phyloP scores from a whole-genome alignment of 2,888 invertebrate genomes.

The Galeruca laticollis region DNA sequence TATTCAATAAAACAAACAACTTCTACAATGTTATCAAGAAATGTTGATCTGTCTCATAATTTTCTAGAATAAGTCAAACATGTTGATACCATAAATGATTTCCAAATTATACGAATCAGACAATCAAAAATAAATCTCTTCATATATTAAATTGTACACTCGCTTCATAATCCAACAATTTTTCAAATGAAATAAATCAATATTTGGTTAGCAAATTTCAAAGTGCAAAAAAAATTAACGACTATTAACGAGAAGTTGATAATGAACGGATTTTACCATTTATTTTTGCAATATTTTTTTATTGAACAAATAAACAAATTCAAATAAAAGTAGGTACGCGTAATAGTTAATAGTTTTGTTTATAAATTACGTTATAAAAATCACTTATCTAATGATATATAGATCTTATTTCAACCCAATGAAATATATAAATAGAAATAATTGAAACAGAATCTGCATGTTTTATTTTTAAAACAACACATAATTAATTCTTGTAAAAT shows the following conservation, averaged over 20 bases:
- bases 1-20: too few species aligned
- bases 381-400: not conserved
- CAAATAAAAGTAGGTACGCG: too few species aligned
- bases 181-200: too few species aligned
- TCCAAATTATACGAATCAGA: too few species aligned
- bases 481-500: not conserved
- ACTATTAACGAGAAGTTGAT: not conserved
- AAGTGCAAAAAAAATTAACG: not conserved
- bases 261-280: not conserved
- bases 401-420: not conserved
- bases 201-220: not conserved
- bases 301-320: not conserved
- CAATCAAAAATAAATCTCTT: too few species aligned
- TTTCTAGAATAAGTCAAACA: too few species aligned
- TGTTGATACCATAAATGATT: too few species aligned
- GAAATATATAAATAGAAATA: slow-evolving; percentile 2
- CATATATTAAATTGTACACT: too few species aligned
- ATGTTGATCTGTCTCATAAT: too few species aligned
- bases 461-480: not conserved
- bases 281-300: not conserved
- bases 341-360: too few species aligned
- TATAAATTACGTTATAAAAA: slow-evolving; percentile 2
- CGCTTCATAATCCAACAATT: too few species aligned
- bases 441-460: not conserved
- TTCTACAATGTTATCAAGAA: too few species aligned